Base-by-base conservation (phyloP, 2,113 vertebrate species). In the Istiophorus platypterus region DNA sequence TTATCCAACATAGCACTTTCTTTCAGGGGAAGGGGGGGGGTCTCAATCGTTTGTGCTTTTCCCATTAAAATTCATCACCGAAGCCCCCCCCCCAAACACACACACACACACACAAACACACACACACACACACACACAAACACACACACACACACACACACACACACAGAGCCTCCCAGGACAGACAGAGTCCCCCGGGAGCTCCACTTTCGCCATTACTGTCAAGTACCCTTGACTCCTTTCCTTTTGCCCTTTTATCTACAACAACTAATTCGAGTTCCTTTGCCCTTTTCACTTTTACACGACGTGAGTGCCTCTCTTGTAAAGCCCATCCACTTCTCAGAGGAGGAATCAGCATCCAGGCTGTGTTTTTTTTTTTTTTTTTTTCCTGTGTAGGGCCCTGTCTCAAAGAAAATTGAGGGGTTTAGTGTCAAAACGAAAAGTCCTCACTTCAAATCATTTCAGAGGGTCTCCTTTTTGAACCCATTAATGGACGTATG, bases 211-310 rank as follows among this genome's bases (percentile, higher is more conserved):
- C 94, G 96, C 97, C 96, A 97, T 97, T 97, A 96, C 98, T 99
- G 98, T 99, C 98, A 99, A 98, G 96, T 97, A 96, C 96, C 96
- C 96, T 97, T 96, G 97, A 97, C 97, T 98, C 96, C 95, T 97
- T 97, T 96, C 96, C 97, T 97, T 96, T 99, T 98, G 97, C 97
- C 98, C 99, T 99, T 95, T 99, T 98, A 98, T 98, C 97, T 97
- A 95, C 97, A 98, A 97, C 97, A 98, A 98, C 97, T 97, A 98
- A 98, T 98, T 97, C 96, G 93, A 96, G 97, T 96, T 97, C 96
- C 96, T 96, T 97, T 99, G 97, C 97, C 97, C 97, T 99, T 99
- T 99, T 98, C 97, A 98, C 96, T 96, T 96, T 95, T 94, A 96
- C 90, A 92, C 81, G 96, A 97, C 96, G 95, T 95, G 96, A 96